These are phyloP conservation scores for Alouatta palliata DNA, from an alignment of 2,113 vertebrate species.

Conservation along the genomic window DNA sequence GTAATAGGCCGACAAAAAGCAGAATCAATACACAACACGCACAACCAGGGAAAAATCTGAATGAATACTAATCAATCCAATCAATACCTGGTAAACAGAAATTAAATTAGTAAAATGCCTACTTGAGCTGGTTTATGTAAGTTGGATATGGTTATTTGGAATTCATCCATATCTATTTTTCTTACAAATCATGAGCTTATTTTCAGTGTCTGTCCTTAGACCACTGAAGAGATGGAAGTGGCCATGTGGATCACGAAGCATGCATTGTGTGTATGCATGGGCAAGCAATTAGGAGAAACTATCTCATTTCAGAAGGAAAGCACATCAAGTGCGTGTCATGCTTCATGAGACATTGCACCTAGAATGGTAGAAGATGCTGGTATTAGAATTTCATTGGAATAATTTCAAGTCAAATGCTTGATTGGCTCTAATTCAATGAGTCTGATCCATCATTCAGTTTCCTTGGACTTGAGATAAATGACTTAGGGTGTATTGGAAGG, in stretches of 20 bases:
- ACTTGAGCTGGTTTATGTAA: background rate
- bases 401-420: background rate
- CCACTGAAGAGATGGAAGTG: background rate
- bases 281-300: background rate
- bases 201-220: background rate
- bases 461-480: background rate
- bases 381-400: background rate
- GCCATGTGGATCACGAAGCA: background rate
- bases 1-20: conserved; percentile 64
- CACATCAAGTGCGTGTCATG: background rate
- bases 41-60: conserved; percentile 46
- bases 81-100: conserved; percentile 23
- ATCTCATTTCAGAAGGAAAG: background rate
- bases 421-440: background rate
- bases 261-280: fast-evolving
- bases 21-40: conserved; percentile 55
- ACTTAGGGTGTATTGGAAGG: background rate
- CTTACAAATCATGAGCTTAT: background rate
- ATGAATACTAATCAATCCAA: conserved; percentile 61
- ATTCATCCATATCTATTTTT: background rate
- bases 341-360: background rate
- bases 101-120: conserved; percentile 54
- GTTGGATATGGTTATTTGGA: background rate
- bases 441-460: background rate
- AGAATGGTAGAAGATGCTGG: background rate